Evolutionary conservation across 1,140 invertebrate species (phyloP).

Genomic region (Drosophila lacteicornis): DNA sequence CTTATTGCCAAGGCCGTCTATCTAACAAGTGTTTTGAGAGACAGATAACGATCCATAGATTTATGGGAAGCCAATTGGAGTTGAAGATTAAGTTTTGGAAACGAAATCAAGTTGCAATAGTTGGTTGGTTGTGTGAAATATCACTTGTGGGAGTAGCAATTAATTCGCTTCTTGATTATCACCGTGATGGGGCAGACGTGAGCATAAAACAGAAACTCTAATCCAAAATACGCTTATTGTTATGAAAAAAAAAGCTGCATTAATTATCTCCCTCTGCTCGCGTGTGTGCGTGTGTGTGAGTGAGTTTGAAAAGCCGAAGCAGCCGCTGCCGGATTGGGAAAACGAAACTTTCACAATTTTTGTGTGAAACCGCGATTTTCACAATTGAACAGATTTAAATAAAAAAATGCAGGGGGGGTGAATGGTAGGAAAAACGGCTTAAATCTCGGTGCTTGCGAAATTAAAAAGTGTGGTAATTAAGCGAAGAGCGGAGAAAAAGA

Average conservation of each 20-base stretch:
- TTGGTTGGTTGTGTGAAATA: background rate
- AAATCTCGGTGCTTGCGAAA: conserved; percentile 39
- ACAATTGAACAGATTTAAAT: conserved; percentile 70
- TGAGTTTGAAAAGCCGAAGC: conserved; percentile 26
- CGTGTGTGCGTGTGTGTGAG: background rate
- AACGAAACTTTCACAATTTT: conserved; percentile 71
- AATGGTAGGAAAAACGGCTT: conserved; percentile 9
- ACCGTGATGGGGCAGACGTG: conserved; percentile 21
- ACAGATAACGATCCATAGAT: conserved; percentile 12
- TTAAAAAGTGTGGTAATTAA: conserved; percentile 62
- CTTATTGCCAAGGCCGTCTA: conserved; percentile 8
- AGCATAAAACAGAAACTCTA: conserved; percentile 19
- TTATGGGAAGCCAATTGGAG: conserved; percentile 16
- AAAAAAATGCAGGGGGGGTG: conserved; percentile 14
- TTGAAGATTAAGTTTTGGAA: conserved; percentile 1
- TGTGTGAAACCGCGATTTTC: conserved; percentile 58
- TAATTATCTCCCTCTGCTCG: conserved; percentile 25
- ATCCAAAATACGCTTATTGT: conserved; percentile 20
- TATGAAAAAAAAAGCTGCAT: conserved; percentile 21
- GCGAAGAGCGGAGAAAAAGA: conserved; percentile 64
- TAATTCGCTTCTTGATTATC: conserved; percentile 5
- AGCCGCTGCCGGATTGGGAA: conserved; percentile 47
- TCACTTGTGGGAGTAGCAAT: background rate
- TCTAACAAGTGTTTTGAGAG: background rate
- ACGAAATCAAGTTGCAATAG: background rate